Percentiles rank a stretch among this genome's conserved stretches.
phyloP scores from a whole-genome alignment of 2,888 invertebrate genomes.

The Volucella inflata region DNA sequence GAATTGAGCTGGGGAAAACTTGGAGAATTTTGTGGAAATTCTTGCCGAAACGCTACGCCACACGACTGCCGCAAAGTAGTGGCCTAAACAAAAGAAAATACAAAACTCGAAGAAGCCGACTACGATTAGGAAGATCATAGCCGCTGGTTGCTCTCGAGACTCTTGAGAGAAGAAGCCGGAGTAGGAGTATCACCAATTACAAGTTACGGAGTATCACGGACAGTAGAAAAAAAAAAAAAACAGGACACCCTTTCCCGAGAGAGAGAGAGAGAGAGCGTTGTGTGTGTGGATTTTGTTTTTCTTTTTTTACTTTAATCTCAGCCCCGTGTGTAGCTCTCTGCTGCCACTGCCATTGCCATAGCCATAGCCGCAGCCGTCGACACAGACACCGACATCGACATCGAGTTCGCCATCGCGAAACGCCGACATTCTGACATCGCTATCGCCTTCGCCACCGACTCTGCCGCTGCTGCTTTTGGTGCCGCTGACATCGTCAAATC shows the following conservation, averaged over 20 bases:
- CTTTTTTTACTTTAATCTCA: conserved; percentile 43
- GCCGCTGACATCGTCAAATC: conserved; percentile 12
- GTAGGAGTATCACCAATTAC: background rate
- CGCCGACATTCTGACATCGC: too few species aligned
- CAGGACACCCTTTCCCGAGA: conserved; percentile 39
- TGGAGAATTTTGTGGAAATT: background rate
- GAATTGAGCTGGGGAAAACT: conserved; percentile 8
- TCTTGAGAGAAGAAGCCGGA: conserved; percentile 14
- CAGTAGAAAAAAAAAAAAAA: conserved; percentile 39
- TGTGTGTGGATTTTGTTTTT: conserved; percentile 16
- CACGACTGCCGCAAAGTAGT: background rate
- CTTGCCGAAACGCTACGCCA: conserved; percentile 20
- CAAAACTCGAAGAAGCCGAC: background rate
- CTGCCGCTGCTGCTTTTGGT: background rate
- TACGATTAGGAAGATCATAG: background rate
- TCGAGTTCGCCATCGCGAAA: too few species aligned
- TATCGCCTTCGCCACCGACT: too few species aligned
- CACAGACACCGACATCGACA: too few species aligned
- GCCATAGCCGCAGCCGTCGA: too few species aligned
- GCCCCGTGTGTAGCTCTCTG: conserved; percentile 26
- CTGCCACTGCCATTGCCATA: conserved; percentile 47
- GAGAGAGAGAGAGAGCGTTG: background rate
- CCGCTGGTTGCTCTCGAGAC: conserved; percentile 24
- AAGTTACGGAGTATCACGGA: too few species aligned
- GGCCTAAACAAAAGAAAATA: conserved; percentile 44